Evolutionary conservation across 2,888 invertebrate species (phyloP).

Genomic region (Sminthurinus aureus): DNA sequence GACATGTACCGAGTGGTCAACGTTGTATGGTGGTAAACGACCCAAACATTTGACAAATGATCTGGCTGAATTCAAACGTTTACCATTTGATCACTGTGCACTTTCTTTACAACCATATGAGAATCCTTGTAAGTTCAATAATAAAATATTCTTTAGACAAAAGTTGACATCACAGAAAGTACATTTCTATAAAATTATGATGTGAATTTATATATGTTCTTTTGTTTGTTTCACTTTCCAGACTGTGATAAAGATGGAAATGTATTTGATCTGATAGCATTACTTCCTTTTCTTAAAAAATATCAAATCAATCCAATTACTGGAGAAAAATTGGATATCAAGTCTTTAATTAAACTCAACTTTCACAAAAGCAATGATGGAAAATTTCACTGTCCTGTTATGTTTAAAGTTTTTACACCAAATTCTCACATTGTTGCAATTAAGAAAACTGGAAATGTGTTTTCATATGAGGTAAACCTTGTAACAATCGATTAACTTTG

Average conservation of each 20-base stretch:
- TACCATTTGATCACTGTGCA: constrained; percentile 93
- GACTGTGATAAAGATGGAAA: constrained; percentile 90
- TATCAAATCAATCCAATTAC: constrained; percentile 94
- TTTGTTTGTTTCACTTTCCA: too few species aligned
- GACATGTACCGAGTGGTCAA: constrained; percentile 88
- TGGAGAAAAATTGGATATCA: constrained; percentile 85
- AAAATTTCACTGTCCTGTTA: constrained; percentile 90
- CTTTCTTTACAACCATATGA: constrained; percentile 91
- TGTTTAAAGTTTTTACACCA: constrained; percentile 91
- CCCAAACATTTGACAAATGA: constrained; percentile 71
- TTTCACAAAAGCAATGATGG: constrained; percentile 86
- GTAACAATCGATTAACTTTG: background rate
- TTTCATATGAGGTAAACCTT: constrained; percentile 75
- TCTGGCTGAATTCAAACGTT: constrained; percentile 76
- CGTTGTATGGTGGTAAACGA: constrained; percentile 87
- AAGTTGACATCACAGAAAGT: too few species aligned
- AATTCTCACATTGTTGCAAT: constrained; percentile 93
- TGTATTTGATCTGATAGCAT: constrained; percentile 88
- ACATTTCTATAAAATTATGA: too few species aligned
- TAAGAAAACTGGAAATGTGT: constrained; percentile 93
- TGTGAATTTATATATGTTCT: too few species aligned
- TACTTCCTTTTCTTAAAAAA: constrained; percentile 86
- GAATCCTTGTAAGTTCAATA: too few species aligned
- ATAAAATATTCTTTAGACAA: too few species aligned
- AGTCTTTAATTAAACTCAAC: constrained; percentile 82